phyloP scores from a whole-genome alignment of 2,113 vertebrate species.

The Beaufortia kweichowensis region DNA sequence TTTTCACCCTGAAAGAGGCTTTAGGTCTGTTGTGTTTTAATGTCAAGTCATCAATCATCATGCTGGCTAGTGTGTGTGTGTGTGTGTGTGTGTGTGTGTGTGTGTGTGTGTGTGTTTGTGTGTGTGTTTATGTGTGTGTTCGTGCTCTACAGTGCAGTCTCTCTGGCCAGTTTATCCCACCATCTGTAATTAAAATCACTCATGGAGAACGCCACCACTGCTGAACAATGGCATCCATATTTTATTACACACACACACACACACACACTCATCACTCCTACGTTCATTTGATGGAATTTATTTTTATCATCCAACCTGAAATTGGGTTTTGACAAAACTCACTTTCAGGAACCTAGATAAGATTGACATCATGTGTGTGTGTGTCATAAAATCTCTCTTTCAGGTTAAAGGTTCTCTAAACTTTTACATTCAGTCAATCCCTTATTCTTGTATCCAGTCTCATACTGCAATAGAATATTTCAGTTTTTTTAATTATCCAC shows the following conservation, averaged over 20 bases:
- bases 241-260: constrained; percentile 45
- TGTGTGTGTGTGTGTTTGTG: not conserved
- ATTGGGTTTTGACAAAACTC: constrained; percentile 48
- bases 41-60: constrained; percentile 42
- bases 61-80: not conserved
- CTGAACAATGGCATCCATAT: constrained; percentile 53
- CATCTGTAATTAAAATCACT: constrained; percentile 62
- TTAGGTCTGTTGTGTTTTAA: constrained; percentile 7
- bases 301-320: constrained; percentile 41
- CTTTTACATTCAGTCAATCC: not conserved
- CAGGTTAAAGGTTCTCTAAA: not conserved
- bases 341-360: constrained; percentile 48
- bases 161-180: constrained; percentile 43
- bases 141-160: constrained; percentile 14
- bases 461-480: too few species aligned
- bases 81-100: not conserved
- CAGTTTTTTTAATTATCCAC: too few species aligned
- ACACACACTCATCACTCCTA: constrained; percentile 14
- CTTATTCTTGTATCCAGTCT: too few species aligned
- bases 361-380: constrained; percentile 34
- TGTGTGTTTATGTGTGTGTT: not conserved
- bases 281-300: constrained; percentile 34
- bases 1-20: constrained; percentile 7
- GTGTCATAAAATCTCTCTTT: constrained; percentile 21
- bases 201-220: constrained; percentile 47